Conservation (phyloP, 30 jellyfish, hydroid and myxozoan species). For the Hydractinia symbiolongicarpus region DNA sequence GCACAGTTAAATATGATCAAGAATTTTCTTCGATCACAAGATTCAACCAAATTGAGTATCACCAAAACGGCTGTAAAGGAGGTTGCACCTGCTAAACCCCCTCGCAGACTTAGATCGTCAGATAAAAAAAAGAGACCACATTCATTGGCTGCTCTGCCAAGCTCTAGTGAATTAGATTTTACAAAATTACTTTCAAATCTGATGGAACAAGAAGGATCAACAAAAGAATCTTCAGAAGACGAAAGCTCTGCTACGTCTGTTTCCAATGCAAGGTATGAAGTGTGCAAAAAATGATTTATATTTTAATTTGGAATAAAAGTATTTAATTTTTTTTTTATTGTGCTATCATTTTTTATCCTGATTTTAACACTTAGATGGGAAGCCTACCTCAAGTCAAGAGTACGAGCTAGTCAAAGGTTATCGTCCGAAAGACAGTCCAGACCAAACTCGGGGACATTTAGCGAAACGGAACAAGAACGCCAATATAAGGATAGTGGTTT, state of each 20-base stretch:
- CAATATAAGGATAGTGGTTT: no score
- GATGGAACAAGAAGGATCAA: conserved; percentile 1
- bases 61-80: not conserved
- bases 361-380: conserved; percentile 16
- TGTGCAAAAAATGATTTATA: no score
- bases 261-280: conserved; percentile 2
- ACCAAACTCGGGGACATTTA: no score
- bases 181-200: conserved; percentile 7
- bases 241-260: not conserved
- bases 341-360: not conserved
- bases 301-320: not conserved
- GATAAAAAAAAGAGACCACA: conserved; percentile 17
- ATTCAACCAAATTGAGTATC: not conserved
- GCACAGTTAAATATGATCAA: conserved; percentile 6
- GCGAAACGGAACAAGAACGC: no score
- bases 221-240: not conserved
- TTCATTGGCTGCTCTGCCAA: conserved; percentile 36
- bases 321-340: not conserved
- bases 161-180: conserved; percentile 23
- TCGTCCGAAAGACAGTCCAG: conserved; percentile 6
- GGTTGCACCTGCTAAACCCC: not conserved
- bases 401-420: conserved; percentile 20
- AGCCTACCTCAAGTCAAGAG: not conserved
- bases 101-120: not conserved
- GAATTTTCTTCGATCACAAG: conserved; percentile 8